A percentile compares a stretch with the other conserved stretches of the same genome.
Conservation (phyloP, 2,113 vertebrate genomes). For the Trematomus loennbergii region DNA sequence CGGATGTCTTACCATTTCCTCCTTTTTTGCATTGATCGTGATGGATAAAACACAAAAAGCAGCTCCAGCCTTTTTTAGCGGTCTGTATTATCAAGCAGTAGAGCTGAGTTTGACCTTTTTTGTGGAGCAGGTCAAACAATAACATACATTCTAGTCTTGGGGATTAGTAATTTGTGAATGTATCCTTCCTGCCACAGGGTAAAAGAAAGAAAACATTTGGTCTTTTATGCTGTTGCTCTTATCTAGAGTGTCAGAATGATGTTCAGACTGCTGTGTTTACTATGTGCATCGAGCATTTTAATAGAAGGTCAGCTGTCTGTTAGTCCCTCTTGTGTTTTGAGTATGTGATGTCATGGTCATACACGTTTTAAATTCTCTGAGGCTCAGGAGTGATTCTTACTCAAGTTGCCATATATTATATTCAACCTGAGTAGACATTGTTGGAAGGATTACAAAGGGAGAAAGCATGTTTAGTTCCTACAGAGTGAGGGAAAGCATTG, state of each 20-base stretch:
- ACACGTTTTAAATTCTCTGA: neutral
- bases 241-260: neutral
- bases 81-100: neutral
- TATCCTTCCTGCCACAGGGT: neutral
- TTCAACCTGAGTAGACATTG: neutral
- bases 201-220: neutral
- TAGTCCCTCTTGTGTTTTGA: neutral
- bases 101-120: conserved; percentile 12
- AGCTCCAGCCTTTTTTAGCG: no score
- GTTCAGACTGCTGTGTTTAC: neutral
- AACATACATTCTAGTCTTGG: neutral
- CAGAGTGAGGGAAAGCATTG: neutral
- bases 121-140: neutral
- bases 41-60: no score
- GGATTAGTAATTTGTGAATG: neutral
- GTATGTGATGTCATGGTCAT: neutral
- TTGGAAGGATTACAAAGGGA: neutral
- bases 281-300: neutral
- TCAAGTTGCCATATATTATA: neutral
- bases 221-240: no score
- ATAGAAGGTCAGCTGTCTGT: neutral
- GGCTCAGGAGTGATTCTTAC: neutral
- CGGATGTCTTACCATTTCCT: no score
- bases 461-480: neutral
- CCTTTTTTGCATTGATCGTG: no score